These are phyloP conservation scores for Leguminivora glycinivorella DNA, from an alignment of 1,140 invertebrate genomes.

Conservation along the genomic window DNA sequence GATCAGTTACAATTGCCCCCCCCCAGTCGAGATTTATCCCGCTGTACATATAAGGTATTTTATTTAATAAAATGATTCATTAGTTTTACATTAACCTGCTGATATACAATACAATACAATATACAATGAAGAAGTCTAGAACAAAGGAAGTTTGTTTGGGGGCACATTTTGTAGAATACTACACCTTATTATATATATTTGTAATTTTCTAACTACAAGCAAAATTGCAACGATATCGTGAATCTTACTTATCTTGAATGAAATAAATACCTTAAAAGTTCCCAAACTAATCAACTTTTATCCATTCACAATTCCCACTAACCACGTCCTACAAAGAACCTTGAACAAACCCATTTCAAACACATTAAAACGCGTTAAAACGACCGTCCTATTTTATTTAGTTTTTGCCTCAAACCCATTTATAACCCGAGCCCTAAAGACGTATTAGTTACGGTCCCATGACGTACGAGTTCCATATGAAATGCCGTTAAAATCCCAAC, in stretches of 20 bases:
- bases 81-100: too few species aligned
- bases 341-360: conserved; percentile 19
- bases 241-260: background rate
- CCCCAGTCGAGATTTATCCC: too few species aligned
- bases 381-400: conserved; percentile 18
- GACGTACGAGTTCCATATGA: background rate
- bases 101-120: too few species aligned
- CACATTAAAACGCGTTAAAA: conserved; percentile 16
- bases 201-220: too few species aligned
- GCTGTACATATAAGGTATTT: too few species aligned
- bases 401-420: conserved; percentile 22
- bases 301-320: background rate
- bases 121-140: too few species aligned
- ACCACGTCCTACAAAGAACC: conserved; percentile 7
- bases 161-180: too few species aligned
- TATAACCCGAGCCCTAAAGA: conserved; percentile 24
- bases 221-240: too few species aligned
- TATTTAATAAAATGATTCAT: too few species aligned
- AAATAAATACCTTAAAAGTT: background rate
- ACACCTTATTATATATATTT: too few species aligned
- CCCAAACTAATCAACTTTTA: background rate
- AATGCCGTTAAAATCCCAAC: conserved; percentile 13
- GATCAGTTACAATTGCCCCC: too few species aligned
- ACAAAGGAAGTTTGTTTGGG: too few species aligned
- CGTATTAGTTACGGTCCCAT: conserved; percentile 28